Evolutionary conservation across 2,797 vertebrate genomes (phyloP), one percentile per base, ranked within the genome.

Genomic region (Falco cherrug): DNA sequence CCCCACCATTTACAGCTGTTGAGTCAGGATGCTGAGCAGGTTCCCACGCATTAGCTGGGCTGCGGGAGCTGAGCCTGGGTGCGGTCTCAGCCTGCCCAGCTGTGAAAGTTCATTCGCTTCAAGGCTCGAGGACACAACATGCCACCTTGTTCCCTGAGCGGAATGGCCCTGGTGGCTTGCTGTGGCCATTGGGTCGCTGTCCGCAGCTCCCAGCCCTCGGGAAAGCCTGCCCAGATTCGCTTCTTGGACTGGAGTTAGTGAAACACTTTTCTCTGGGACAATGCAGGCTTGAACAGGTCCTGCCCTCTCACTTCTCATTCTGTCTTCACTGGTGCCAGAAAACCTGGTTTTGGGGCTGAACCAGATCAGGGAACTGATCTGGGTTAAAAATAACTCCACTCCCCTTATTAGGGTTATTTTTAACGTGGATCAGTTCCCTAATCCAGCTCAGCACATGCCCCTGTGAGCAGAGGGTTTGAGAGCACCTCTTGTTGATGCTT

Each of bases 351-450:
- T 3, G 61, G 76, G 85, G 83, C 88, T 86, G 69, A 90, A 90
- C 77, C 65, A 81, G 77, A 64, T 75, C 84, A 84, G 45, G 74
- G 69, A 81, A 86, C 53, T 71, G 16, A 81, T 53, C 85, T 37
- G 70, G 41, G 53, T 93, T 94, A 90, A 92, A 94, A 93, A 95
- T 93, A 95, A 70, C 24, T 75, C 51, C 56, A n/a, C 37, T 84
- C 21, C 59, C 53, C 28, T 84, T 81, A 81, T 84, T 16, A 53
- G 50, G 28, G 48, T 93, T 94, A 94, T 93, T 95, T 97, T 90
- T 56, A 60, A 45, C 50, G 81, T n/a, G 41, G 53, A 56, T 84
- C 45, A 25, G 25, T 61, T 93, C 59, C 61, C 61, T 93, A 51
- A 91, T 84, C 24, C 37, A 11, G 35, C 89, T 85, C 3, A 7